Conservation (phyloP, 2,113 vertebrate genomes). For the Oncorhynchus clarkii region DNA sequence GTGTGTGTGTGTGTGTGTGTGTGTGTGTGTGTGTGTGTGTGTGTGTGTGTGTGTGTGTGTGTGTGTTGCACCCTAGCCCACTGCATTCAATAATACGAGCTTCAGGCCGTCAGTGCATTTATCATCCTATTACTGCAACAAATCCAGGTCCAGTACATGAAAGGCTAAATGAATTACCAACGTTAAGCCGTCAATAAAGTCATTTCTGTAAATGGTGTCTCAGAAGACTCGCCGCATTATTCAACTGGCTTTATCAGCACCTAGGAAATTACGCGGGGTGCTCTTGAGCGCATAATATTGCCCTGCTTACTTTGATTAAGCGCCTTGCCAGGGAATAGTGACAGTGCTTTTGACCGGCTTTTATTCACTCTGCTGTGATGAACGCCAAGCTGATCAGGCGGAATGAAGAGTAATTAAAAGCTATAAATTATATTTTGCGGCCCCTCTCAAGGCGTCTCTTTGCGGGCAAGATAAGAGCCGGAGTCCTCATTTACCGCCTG, state of each 20-base stretch:
- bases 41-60: constrained; percentile 1
- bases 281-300: constrained; percentile 84
- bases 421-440: constrained; percentile 98
- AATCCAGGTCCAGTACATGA: constrained; percentile 91
- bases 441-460: constrained; percentile 88
- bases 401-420: constrained; percentile 99
- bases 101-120: constrained; percentile 89
- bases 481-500: constrained; percentile 89
- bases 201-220: constrained; percentile 98
- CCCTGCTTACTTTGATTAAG: constrained; percentile 95
- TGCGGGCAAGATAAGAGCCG: constrained; percentile 93
- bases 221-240: constrained; percentile 92
- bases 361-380: constrained; percentile 93
- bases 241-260: constrained; percentile 98
- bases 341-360: constrained; percentile 91
- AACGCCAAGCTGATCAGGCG: constrained; percentile 94
- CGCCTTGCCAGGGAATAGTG: constrained; percentile 93
- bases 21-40: background rate
- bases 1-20: background rate
- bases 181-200: constrained; percentile 99
- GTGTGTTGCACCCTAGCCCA: constrained; percentile 18
- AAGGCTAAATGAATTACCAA: constrained; percentile 97
- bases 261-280: constrained; percentile 91
- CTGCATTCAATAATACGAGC: constrained; percentile 84
- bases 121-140: constrained; percentile 98